Evolutionary conservation across 2,888 invertebrate genomes (phyloP), one percentile per base, ranked within the genome.

Genomic region (Agrochola lychnidis): DNA sequence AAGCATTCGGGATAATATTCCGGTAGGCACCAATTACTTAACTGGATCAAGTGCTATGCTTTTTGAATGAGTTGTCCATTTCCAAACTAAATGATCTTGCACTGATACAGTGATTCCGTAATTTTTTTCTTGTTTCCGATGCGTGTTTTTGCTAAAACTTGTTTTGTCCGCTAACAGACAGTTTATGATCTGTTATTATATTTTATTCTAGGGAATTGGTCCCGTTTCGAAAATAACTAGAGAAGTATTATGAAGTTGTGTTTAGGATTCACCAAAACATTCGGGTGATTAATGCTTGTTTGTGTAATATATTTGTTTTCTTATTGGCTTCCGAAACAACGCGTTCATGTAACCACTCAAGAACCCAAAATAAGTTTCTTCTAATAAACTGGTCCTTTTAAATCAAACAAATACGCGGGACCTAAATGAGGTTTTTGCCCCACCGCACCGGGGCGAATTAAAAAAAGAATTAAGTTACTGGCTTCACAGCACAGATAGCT

Each of bases 11-110:
- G 73, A 79, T 83, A 79, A 81, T 81, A 77, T 77, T 82, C 78
- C 86, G 78, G 87, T 85, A 85, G 89, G 85, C 78, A 82, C 78
- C 84, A 88, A 92, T 92, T 87, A 86, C 92, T 92, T 92, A 90
- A 92, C 91, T 90, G 84, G 83, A 87, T 84, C 87, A 87, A 81
- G 69, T 85, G 84, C 79, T 74, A 73, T 79, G 78, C 25, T 73
- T 79, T 78, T 66, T 63, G 70, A 85, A 88, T 82, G 78, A 88
- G 82, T 67, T 80, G 78, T 80, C 76, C 75, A 73, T 73, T 42
- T 71, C 45, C 45, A 73, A 80, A 56, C 56, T 69, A 76, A 83
- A 77, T 78, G 70, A 78, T 76, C 64, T 51, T 64, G 56, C 42
- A 30, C n/a, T 68, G 61, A 77, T 73, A 61, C 48, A 67, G 59